Evolutionary conservation across 2,888 invertebrate genomes (phyloP), one percentile per base, ranked within the genome.

Genomic region (Belgica antarctica): DNA sequence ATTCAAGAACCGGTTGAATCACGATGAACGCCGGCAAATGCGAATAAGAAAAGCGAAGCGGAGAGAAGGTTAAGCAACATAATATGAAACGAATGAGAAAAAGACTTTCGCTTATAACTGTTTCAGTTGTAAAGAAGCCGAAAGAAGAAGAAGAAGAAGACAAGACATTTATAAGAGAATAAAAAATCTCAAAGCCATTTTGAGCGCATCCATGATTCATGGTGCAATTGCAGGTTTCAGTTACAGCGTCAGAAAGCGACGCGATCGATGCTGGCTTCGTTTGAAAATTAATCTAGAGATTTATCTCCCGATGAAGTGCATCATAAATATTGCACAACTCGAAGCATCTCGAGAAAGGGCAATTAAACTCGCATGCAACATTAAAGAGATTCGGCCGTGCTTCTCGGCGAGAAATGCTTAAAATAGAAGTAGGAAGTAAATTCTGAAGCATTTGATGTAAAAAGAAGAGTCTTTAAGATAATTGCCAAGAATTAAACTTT

Each of bases 51-150:
- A 47, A 47, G 10, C 25, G 47, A 46, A 46, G 28, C 65, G 28
- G 24, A 28, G 28, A 25, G 65, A 66, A 66, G 65, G 65, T 66
- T 66, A 66, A 66, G 65, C 47, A 66, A 41, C 65, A 66, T 66
- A 66, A 63, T n/a, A n/a, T n/a, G n/a, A n/a, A n/a, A 41, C 24
- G 31, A 31, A 63, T 28, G 41, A n/a, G n/a, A 41, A 66, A 66
- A 66, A 66, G 24, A 66, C 65, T 66, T 66, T 66, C 65, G 65
- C 65, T 66, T 66, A 27, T 66, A 66, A 66, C 65, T 66, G 65
- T 66, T 47, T 47, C 46, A n/a, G 22, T 46, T 66, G 65, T 66
- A 66, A 46, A 31, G 5, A 22, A 12, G 24, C 22, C 7, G 24
- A 52, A 52, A 24, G 12, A 46, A 15, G 15, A n/a, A 4, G 12